Base-by-base conservation (phyloP, 2,888 invertebrate species). In the Drosophila prostipennis region DNA sequence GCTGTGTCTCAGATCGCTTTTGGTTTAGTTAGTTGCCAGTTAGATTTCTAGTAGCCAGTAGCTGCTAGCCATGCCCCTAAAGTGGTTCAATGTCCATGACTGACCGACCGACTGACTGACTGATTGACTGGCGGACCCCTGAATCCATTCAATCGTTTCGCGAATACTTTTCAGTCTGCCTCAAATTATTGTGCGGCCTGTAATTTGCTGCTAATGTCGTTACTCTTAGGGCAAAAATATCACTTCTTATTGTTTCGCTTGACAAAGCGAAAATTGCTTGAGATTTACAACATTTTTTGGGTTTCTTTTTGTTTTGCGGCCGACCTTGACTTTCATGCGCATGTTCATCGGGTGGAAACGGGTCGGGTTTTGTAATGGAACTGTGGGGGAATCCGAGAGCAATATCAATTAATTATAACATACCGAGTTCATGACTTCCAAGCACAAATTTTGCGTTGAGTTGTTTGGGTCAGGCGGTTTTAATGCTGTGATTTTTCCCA, bases 11-110 rank as follows among this genome's bases (percentile, higher is more conserved):
- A 52, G 61, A 60, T 69, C 32, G 23, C 14, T 54, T 46, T 48
- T 23, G 36, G 45, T 29, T 59, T 49, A n/a, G 46, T 26, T 19
- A n/a, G 48, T 10, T 29, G 48, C 5, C n/a, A 26, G 26, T 26
- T 26, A 26, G 46, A 29, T 34, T 58, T 40, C 29, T 14, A 46
- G 26, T 7, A 29, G 29, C 7, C 51, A 56, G 45, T 51, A 52
- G 67, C 57, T 69, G 64, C 43, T 71, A 37, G 71, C 71, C 74
- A 63, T 63, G 61, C 61, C 46, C 57, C 61, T 54, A 81, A 84
- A 76, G 75, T 84, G 84, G 87, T 87, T 84, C 84, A 84, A 84
- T 87, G 84, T 80, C 82, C 75, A 81, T 43, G 58, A 67, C 84
- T 43, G 58, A 67, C 68, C 2, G 19, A 19, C n/a, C 45, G 76